phyloP scores from a whole-genome alignment of 2,888 invertebrate genomes.

The Oligia fasciuncula region DNA sequence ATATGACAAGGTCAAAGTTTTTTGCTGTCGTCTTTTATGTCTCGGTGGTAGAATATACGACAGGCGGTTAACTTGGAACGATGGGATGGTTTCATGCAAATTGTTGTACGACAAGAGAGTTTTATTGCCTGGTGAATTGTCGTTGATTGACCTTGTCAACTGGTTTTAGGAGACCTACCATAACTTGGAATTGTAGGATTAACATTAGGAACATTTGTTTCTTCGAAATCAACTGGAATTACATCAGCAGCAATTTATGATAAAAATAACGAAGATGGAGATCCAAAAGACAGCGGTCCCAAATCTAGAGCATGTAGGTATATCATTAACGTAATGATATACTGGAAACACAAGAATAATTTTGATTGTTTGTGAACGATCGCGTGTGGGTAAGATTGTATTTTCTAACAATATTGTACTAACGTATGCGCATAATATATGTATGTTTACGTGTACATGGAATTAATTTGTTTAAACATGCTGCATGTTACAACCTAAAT shows the following conservation, averaged over 20 bases:
- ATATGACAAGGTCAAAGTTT: conserved; percentile 72
- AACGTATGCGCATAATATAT: conserved; percentile 30
- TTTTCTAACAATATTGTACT: conserved; percentile 46
- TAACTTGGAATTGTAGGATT: background rate
- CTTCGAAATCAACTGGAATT: background rate
- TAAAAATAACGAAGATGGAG: background rate
- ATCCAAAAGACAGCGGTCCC: conserved; percentile 9
- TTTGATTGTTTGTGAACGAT: conserved; percentile 43
- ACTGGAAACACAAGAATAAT: conserved; percentile 30
- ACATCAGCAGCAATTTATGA: background rate
- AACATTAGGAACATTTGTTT: background rate
- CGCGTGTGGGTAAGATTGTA: conserved; percentile 23
- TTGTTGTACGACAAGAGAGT: conserved; percentile 34
- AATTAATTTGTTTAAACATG: conserved; percentile 43
- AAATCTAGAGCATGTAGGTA: conserved; percentile 24
- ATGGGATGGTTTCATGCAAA: conserved; percentile 41
- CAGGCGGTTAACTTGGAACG: conserved; percentile 27
- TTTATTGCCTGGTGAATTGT: conserved; percentile 26
- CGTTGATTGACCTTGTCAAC: conserved; percentile 14
- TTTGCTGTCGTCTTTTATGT: conserved; percentile 48
- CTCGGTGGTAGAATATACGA: conserved; percentile 49
- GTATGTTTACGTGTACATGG: conserved; percentile 33
- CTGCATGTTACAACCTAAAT: conserved; percentile 24
- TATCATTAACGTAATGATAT: conserved; percentile 15
- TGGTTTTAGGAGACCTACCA: conserved; percentile 13